Percentiles rank a stretch among this genome's conserved stretches.
These are phyloP conservation scores for Cassiopea andromeda DNA, from an alignment of 30 jellyfish, hydroid and myxozoan species.

Conservation along the genomic window DNA sequence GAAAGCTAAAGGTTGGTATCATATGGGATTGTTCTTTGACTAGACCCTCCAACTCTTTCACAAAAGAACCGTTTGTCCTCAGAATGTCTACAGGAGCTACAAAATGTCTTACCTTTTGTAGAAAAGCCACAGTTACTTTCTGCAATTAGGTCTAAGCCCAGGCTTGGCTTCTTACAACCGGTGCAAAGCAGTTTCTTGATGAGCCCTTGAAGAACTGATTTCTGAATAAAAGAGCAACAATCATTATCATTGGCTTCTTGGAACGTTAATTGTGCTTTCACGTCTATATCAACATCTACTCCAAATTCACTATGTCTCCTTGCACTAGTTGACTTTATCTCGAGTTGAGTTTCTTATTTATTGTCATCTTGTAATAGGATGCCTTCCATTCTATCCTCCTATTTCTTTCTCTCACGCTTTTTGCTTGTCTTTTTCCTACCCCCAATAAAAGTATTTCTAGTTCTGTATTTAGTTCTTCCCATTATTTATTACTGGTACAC, in stretches of 20 bases:
- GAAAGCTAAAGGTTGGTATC: constrained; percentile 43
- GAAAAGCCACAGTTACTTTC: not conserved
- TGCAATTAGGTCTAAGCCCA: not conserved
- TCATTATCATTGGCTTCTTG: not conserved
- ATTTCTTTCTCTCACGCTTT: not conserved
- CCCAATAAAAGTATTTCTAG: not conserved
- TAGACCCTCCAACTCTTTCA: constrained; percentile 31
- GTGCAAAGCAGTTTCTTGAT: constrained; percentile 3
- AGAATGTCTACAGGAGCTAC: not conserved
- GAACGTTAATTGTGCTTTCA: not conserved
- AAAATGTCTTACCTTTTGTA: constrained; percentile 1
- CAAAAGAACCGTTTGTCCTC: not conserved
- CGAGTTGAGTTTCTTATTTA: not conserved
- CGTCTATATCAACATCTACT: not conserved
- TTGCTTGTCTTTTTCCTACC: not conserved
- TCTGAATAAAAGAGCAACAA: constrained; percentile 19
- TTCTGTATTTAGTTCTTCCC: not conserved
- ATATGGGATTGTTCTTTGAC: not conserved
- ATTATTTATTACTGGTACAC: no score
- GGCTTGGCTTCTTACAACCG: not conserved
- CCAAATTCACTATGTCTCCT: constrained; percentile 19
- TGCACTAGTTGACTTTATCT: constrained; percentile 17
- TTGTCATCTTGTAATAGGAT: not conserved
- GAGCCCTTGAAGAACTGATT: not conserved
- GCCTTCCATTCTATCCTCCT: not conserved